A percentile compares a stretch with the other conserved stretches of the same genome.
phyloP scores from a whole-genome alignment of 2,113 vertebrate genomes.

The Ellobius talpinus region DNA sequence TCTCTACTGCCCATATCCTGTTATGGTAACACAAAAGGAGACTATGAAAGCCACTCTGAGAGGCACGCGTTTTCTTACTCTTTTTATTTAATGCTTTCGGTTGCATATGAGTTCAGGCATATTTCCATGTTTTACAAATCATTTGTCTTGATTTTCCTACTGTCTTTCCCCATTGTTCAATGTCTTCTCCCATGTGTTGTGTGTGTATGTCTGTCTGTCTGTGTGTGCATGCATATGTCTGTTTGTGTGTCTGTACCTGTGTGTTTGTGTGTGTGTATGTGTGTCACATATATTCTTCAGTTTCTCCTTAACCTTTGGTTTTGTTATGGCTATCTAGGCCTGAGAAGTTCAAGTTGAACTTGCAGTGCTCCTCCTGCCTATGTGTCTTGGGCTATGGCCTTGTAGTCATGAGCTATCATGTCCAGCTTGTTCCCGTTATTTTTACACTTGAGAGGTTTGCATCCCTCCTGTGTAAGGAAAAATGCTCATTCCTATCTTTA shows the following conservation, averaged over 20 bases:
- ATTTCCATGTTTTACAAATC: not conserved
- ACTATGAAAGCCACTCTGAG: not conserved
- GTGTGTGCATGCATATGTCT: not conserved
- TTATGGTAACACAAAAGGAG: not conserved
- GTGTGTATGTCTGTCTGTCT: not conserved
- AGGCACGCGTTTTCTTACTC: not conserved
- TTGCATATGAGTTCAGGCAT: not conserved
- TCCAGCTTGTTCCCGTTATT: not conserved
- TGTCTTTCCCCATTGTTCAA: not conserved
- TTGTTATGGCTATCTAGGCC: not conserved
- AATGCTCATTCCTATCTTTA: not conserved
- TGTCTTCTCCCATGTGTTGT: not conserved
- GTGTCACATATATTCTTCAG: not conserved
- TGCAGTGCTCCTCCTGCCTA: not conserved
- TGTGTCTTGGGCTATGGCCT: not conserved
- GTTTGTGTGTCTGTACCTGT: not conserved
- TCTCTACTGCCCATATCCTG: not conserved
- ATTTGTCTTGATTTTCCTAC: slow-evolving; percentile 6
- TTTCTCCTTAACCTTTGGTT: not conserved
- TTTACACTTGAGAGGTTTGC: not conserved
- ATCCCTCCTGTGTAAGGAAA: not conserved
- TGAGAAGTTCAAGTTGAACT: not conserved
- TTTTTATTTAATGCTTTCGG: slow-evolving; percentile 4
- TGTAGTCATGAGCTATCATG: not conserved
- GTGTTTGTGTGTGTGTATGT: not conserved